phyloP scores from a whole-genome alignment of 2,113 vertebrate species.

The Struthidea cinerea region DNA sequence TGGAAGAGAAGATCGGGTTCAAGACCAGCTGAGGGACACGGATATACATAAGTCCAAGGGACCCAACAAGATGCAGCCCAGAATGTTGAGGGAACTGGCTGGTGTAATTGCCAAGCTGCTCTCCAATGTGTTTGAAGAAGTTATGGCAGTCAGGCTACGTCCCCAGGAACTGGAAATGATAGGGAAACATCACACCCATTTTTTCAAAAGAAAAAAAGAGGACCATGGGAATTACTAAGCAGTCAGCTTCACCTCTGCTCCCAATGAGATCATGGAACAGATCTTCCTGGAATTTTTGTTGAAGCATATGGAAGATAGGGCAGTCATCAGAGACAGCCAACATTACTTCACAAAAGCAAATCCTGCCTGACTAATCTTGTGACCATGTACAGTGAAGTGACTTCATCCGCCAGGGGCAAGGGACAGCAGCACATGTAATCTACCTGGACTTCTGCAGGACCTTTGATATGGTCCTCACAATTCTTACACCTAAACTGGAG shows the following conservation, averaged over 20 bases:
- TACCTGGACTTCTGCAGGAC: not conserved
- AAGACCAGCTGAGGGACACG: not conserved
- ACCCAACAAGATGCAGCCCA: not conserved
- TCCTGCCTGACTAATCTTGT: not conserved
- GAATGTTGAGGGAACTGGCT: not conserved
- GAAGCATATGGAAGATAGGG: not conserved
- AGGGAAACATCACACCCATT: not conserved
- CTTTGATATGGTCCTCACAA: not conserved
- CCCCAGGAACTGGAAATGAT: not conserved
- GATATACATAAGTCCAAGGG: not conserved
- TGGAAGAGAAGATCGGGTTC: not conserved
- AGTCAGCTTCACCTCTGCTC: not conserved
- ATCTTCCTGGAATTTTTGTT: not conserved
- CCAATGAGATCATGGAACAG: not conserved
- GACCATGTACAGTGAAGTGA: not conserved
- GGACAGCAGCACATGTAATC: not conserved
- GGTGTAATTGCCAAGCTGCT: not conserved
- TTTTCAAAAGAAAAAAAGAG: not conserved
- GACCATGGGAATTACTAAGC: accelerated
- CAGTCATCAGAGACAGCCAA: not conserved
- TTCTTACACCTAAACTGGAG: not conserved
- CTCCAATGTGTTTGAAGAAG: not conserved
- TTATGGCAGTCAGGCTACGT: not conserved
- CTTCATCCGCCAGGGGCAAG: not conserved
- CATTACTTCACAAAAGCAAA: not conserved